phyloP scores from a whole-genome alignment of 2,888 invertebrate species.

The Pollenia amentaria region DNA sequence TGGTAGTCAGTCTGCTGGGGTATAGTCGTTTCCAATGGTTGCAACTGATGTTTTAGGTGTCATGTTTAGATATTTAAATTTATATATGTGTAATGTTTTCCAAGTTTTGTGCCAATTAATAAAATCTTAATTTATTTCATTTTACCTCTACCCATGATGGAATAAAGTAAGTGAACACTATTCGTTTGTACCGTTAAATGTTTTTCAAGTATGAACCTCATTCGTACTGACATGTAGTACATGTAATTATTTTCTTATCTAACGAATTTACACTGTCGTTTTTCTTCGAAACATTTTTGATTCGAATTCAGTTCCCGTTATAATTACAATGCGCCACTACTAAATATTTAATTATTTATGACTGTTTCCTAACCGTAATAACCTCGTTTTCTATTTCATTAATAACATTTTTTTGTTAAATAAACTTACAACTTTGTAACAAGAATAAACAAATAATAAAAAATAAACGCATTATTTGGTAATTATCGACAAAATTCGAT shows the following conservation, averaged over 20 bases:
- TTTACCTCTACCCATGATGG: constrained; percentile 8
- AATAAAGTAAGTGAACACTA: not conserved
- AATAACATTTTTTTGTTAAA: constrained; percentile 11
- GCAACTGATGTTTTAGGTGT: not conserved
- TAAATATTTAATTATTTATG: constrained; percentile 67
- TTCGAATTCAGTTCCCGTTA: constrained; percentile 11
- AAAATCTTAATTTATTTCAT: constrained; percentile 32
- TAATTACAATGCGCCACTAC: constrained; percentile 49
- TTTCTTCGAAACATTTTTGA: constrained; percentile 1
- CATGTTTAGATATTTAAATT: not conserved
- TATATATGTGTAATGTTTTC: not conserved
- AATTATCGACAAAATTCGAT: constrained; percentile 81
- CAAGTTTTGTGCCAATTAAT: constrained; percentile 42
- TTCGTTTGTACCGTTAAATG: too few species aligned
- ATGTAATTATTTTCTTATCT: constrained; percentile 67
- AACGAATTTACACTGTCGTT: constrained; percentile 34
- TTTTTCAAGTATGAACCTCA: not conserved
- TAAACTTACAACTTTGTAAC: constrained; percentile 57
- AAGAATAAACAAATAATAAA: constrained; percentile 43
- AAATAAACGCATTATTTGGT: constrained; percentile 82
- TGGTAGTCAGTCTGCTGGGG: not conserved
- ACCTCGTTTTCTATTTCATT: constrained; percentile 66
- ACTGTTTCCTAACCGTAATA: constrained; percentile 64
- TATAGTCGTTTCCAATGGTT: not conserved
- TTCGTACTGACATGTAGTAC: constrained; percentile 7